Conservation (phyloP, 2,888 invertebrate species). For the Rhingia campestris region DNA sequence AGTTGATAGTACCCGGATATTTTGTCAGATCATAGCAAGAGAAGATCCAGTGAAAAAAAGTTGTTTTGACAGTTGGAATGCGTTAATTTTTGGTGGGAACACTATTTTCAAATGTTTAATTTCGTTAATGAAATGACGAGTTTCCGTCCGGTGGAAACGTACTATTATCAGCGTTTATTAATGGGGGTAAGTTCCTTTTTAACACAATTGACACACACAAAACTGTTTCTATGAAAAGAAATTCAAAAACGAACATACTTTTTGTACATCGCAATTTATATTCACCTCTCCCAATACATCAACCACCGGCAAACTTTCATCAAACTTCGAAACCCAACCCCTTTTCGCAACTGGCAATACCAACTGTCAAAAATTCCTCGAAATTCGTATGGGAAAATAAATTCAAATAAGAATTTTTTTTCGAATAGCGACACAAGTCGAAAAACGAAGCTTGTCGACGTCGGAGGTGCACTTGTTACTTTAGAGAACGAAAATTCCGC, state of each 20-base stretch:
- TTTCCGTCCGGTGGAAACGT: no score
- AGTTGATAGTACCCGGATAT: no score
- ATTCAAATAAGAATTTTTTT: constrained; percentile 70
- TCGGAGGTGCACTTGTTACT: constrained; percentile 73
- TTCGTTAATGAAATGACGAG: no score
- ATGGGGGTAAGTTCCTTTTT: no score
- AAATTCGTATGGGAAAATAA: constrained; percentile 31
- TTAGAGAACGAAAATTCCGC: constrained; percentile 41
- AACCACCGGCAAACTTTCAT: constrained; percentile 37
- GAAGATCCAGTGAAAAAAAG: no score
- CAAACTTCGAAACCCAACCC: constrained; percentile 19
- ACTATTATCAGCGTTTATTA: no score
- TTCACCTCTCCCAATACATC: background rate
- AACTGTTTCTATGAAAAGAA: background rate
- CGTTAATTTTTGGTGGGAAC: no score
- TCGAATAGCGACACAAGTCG: constrained; percentile 72
- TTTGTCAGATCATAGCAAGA: no score
- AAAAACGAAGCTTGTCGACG: constrained; percentile 72
- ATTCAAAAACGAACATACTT: constrained; percentile 31
- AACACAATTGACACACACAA: background rate
- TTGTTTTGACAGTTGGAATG: no score
- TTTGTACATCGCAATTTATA: background rate
- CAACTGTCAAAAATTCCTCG: constrained; percentile 50
- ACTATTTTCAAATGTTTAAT: no score
- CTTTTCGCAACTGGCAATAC: constrained; percentile 7